These are phyloP conservation scores for Siphlonurus alternatus DNA, from an alignment of 2,888 invertebrate species.

Conservation along the genomic window DNA sequence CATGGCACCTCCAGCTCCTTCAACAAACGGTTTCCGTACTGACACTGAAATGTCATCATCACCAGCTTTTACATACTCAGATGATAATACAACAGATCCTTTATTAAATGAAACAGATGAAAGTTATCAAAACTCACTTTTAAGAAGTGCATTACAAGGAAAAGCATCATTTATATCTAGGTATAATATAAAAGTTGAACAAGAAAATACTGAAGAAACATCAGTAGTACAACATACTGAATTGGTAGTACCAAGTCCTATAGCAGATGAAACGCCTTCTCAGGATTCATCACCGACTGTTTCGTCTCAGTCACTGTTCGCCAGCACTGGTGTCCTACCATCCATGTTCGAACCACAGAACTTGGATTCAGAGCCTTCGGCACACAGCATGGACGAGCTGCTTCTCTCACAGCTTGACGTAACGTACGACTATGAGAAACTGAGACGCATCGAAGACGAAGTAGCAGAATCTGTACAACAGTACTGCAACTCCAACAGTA, in stretches of 20 bases:
- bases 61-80: background rate
- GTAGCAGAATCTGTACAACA: constrained; percentile 49
- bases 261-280: background rate
- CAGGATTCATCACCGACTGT: background rate
- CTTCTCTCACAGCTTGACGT: constrained; percentile 48
- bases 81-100: background rate
- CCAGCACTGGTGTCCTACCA: background rate
- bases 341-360: constrained; percentile 2
- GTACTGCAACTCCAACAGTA: constrained; percentile 15
- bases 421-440: constrained; percentile 68
- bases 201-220: background rate
- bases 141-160: constrained; percentile 69
- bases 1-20: constrained; percentile 36
- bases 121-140: constrained; percentile 41
- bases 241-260: background rate
- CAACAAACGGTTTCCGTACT: constrained; percentile 17
- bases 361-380: constrained; percentile 22
- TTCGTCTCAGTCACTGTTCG: background rate
- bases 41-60: background rate
- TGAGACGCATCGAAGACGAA: constrained; percentile 68
- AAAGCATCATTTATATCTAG: constrained; percentile 32
- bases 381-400: constrained; percentile 50
- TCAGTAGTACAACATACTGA: background rate
- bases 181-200: constrained; percentile 9
- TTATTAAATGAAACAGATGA: background rate